Conservation (phyloP, 2,888 invertebrate genomes). For the Pristionchus entomophagus region DNA sequence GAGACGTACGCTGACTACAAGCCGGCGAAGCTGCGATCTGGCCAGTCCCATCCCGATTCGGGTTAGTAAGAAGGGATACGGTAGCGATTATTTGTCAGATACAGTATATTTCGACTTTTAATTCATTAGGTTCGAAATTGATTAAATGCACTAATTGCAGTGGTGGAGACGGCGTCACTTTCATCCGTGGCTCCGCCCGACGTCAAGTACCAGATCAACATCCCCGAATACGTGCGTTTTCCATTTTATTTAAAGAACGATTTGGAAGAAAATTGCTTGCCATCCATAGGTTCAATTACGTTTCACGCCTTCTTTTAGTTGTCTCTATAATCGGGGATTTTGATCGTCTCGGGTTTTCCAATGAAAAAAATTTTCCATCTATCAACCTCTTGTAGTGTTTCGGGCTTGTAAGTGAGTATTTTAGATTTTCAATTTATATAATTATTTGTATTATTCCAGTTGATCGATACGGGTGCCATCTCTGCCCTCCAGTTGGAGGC, state of each 20-base stretch:
- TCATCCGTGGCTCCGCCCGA: constrained; percentile 81
- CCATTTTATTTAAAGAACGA: neutral
- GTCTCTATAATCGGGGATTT: too few species aligned
- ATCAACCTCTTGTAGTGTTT: too few species aligned
- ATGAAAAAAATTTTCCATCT: too few species aligned
- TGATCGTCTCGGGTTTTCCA: too few species aligned
- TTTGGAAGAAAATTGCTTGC: too few species aligned
- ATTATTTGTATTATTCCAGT: constrained; percentile 53
- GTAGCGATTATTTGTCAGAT: too few species aligned
- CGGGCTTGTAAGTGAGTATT: too few species aligned
- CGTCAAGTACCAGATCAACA: constrained; percentile 80
- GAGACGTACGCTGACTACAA: constrained; percentile 99
- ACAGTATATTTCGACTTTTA: too few species aligned
- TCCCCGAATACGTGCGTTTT: constrained; percentile 84
- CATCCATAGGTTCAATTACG: too few species aligned
- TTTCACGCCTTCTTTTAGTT: too few species aligned
- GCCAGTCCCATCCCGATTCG: constrained; percentile 92
- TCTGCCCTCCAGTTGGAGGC: constrained; percentile 97
- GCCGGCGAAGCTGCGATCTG: constrained; percentile 87
- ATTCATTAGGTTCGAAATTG: too few species aligned
- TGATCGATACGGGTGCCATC: constrained; percentile 87
- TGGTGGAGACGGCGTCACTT: constrained; percentile 97
- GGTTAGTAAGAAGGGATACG: neutral
- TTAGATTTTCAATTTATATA: too few species aligned
- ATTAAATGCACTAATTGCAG: constrained; percentile 79